phyloP scores from a whole-genome alignment of 1,140 invertebrate species.

The Mamestra configurata region DNA sequence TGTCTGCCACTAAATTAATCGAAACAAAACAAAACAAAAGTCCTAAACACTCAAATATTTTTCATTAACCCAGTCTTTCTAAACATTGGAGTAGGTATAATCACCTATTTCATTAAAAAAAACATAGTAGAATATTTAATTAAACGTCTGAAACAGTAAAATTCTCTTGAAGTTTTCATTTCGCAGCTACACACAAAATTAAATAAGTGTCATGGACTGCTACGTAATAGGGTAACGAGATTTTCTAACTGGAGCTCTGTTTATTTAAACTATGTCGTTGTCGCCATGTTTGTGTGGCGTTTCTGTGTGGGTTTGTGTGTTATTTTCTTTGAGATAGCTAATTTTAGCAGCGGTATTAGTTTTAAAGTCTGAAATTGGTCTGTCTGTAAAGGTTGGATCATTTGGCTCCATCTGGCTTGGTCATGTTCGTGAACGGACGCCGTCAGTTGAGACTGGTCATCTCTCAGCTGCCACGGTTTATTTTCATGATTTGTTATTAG shows the following conservation, averaged over 20 bases:
- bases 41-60: neutral
- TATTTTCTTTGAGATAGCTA: neutral
- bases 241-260: constrained; percentile 13
- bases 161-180: constrained; percentile 51
- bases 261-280: constrained; percentile 26
- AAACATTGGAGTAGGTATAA: neutral
- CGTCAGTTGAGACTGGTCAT: too few species aligned
- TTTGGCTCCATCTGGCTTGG: too few species aligned
- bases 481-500: too few species aligned
- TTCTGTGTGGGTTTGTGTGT: neutral
- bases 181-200: constrained; percentile 52
- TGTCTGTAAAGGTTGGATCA: too few species aligned
- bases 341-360: neutral
- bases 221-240: constrained; percentile 48
- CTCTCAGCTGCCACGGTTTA: too few species aligned
- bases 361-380: neutral
- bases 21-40: neutral
- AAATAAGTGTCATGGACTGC: constrained; percentile 49
- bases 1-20: neutral
- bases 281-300: neutral
- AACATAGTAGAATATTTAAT: constrained; percentile 45
- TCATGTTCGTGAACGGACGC: too few species aligned
- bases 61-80: neutral
- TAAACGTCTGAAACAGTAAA: constrained; percentile 54
- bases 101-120: neutral